Base-by-base conservation (phyloP, 1,140 invertebrate species). In the Physella acuta region DNA sequence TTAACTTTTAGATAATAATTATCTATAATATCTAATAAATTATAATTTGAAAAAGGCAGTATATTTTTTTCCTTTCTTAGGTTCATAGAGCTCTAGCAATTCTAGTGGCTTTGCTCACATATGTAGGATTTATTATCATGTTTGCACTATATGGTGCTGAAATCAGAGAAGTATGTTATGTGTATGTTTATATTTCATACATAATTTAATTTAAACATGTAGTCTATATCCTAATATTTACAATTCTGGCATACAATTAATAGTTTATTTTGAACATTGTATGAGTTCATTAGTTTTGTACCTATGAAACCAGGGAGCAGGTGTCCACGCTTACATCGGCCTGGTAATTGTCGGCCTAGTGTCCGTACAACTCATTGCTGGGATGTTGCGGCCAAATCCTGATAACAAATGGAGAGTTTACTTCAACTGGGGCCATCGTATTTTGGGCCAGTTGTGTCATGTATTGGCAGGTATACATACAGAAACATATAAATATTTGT, bases 391-490 rank as follows among this genome's bases (percentile, higher is more conserved):
- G 67, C 94, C 94, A 0, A 90, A 91, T 82, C 93, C 93, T 0
- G 91, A 90, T 53, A 90, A 92, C 36, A 88, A 90, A 2, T 89
- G 89, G 73, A 86, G 94, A 68, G 88, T 90, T 0, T 84, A 94
- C 64, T 97, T 97, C 86, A 98, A 97, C 82, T 97, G 94, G 94
- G 78, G 89, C 3, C 95, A 98, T 85, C 95, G 93, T 92, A 85
- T 93, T 49, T 87, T 92, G 60, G 95, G 95, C 37, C 96, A 96
- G 84, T 82, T 89, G 3, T 92, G 93, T 0, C 93, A 96, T 78
- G 93, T 95, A 72, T 85, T 94, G 59, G 92, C 89, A 80, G 92
- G 94, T 95, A 87, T 63, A 20, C 30, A 33, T n/a, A 30, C 16
- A 20, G 26, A 3, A 51, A 17, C 3, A n/a, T 28, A 24, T 34